A percentile compares a stretch with the other conserved stretches of the same genome.
phyloP scores from a whole-genome alignment of 2,113 vertebrate species.

The Ramphastos sulfuratus region DNA sequence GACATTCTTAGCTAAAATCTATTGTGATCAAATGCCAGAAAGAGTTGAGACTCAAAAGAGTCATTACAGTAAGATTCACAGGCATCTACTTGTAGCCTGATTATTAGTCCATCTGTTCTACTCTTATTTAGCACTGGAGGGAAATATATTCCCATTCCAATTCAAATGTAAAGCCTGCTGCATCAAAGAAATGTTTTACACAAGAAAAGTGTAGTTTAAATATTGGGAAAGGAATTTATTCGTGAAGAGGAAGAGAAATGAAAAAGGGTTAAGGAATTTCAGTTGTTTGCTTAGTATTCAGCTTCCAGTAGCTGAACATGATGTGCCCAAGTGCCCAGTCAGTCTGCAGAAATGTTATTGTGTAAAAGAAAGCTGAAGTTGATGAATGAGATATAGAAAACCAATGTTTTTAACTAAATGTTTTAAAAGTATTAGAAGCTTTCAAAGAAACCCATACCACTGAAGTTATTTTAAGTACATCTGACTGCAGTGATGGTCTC shows the following conservation, averaged over 20 bases:
- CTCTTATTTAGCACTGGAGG: background rate
- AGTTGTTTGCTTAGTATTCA: background rate
- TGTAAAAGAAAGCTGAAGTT: background rate
- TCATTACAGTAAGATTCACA: background rate
- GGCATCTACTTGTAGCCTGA: background rate
- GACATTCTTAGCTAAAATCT: conserved; percentile 11
- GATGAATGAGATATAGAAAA: background rate
- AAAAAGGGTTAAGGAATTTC: background rate
- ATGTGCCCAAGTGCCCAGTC: background rate
- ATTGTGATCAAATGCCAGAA: conserved; percentile 20
- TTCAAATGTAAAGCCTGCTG: background rate
- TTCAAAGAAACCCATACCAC: background rate
- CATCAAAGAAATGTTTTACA: background rate
- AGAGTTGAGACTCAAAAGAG: background rate
- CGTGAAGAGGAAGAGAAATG: background rate
- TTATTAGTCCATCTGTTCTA: conserved; percentile 1
- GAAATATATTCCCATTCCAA: background rate
- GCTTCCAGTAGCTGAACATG: background rate
- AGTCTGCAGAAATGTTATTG: background rate
- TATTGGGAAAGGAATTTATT: background rate
- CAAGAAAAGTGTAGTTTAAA: background rate
- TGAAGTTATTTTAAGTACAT: background rate
- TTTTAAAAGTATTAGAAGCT: background rate
- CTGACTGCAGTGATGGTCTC: background rate
- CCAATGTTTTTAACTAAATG: background rate